Conservation (phyloP, 2,888 invertebrate genomes). For the Adineta ricciae region DNA sequence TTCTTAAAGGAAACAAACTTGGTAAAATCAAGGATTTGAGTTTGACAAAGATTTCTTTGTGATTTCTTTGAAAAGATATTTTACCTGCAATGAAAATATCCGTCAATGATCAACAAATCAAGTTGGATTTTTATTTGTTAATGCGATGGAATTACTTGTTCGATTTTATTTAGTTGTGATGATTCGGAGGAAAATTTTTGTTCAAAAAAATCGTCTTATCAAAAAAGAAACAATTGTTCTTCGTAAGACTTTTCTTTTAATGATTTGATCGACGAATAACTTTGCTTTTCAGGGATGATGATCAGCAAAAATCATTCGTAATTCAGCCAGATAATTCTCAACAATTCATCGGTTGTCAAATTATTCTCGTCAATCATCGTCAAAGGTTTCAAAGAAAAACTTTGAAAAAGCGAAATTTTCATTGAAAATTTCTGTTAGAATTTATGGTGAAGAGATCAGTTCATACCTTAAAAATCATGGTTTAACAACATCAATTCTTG, state of each 20-base stretch:
- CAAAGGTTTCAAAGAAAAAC: neutral
- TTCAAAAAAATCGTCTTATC: too few species aligned
- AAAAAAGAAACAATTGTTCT: too few species aligned
- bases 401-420: too few species aligned
- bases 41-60: too few species aligned
- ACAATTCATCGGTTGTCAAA: neutral
- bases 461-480: neutral
- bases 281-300: too few species aligned
- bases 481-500: neutral
- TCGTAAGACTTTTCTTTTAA: too few species aligned
- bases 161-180: too few species aligned
- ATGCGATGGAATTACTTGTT: too few species aligned
- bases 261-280: too few species aligned
- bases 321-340: neutral
- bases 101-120: too few species aligned
- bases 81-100: neutral
- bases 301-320: neutral
- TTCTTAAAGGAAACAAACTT: slow-evolving; percentile 3
- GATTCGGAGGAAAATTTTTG: too few species aligned
- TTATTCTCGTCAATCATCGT: neutral
- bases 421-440: neutral
- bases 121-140: too few species aligned
- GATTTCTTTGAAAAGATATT: neutral
- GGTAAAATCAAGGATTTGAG: neutral
- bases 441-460: neutral